Base-by-base conservation (phyloP, 2,113 vertebrate genomes). In the Calyptomena viridis region DNA sequence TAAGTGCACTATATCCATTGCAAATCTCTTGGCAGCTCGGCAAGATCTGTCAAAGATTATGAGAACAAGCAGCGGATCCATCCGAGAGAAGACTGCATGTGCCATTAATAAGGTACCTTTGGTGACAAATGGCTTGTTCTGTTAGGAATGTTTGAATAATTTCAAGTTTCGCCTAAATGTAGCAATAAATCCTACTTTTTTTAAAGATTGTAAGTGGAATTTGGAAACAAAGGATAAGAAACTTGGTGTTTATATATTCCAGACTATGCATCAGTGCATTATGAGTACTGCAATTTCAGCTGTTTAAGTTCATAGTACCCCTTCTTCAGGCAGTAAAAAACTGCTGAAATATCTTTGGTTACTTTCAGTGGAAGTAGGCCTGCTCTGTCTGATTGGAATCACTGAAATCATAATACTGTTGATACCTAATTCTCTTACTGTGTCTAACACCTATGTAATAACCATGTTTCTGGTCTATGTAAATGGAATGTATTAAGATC, bases 31-130 rank as follows among this genome's bases (percentile, higher is more conserved):
- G 92, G 99, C 99, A 14, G 99, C 99, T 90, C 98, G 99, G 69
- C 99, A 99, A 82, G 99, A 99, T 91, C 97, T 99, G 91, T 99
- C 99, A 58, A 99, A 99, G 96, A 99, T 99, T 82, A 97, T 99
- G 87, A 98, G 99, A 39, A 99, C 99, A 5, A 99, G 99, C 97
- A 99, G 99, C 3, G 99, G 99, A 15, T 99, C 97, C 82, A 99
- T 98, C 69, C 97, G 99, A 82, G 99, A 99, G 95, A 99, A 99
- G 97, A 99, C 99, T 21, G 98, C 98, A 3, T 99, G 99, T 96
- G 99, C 99, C 90, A 99, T 99, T 90, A 99, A 99, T 96, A 99
- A 99, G 99, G 99, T 99, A 96, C 50, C n/a, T 84, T 72, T 40
- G 33, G 47, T 53, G 68, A 84, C 58, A 76, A 49, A 63, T n/a